phyloP scores from a whole-genome alignment of 2,797 vertebrate genomes.

The Hydrolagus colliei region DNA sequence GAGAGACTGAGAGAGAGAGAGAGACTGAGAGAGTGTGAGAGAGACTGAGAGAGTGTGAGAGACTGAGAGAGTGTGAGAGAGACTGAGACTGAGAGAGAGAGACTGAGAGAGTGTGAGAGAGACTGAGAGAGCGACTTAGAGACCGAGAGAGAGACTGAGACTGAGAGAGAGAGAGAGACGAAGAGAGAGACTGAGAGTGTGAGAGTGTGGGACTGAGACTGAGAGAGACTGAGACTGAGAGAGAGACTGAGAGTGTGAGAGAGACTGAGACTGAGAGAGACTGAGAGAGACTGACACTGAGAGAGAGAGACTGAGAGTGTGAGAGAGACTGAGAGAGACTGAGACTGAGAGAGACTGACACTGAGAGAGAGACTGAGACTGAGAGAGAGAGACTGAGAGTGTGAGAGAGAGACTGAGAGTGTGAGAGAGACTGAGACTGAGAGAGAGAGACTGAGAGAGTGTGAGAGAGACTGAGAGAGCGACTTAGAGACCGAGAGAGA shows the following conservation, averaged over 20 bases:
- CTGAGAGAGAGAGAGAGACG: not conserved
- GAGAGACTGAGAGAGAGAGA: not conserved
- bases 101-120: not conserved
- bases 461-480: not conserved
- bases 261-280: too few relatives aligned
- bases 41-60: not conserved
- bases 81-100: not conserved
- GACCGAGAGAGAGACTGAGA: not conserved
- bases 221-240: not conserved
- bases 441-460: not conserved
- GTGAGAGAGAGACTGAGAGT: not conserved
- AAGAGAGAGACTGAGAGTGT: not conserved
- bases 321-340: not conserved
- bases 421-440: not conserved
- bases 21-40: not conserved
- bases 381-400: not conserved
- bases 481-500: not conserved
- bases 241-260: too few relatives aligned
- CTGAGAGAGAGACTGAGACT: not conserved
- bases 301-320: not conserved
- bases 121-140: not conserved
- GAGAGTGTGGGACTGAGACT: too few relatives aligned
- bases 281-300: too few relatives aligned
- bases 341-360: not conserved
- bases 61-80: not conserved